These are phyloP conservation scores for Picathartes gymnocephalus DNA, from an alignment of 2,113 vertebrate genomes.

Conservation along the genomic window DNA sequence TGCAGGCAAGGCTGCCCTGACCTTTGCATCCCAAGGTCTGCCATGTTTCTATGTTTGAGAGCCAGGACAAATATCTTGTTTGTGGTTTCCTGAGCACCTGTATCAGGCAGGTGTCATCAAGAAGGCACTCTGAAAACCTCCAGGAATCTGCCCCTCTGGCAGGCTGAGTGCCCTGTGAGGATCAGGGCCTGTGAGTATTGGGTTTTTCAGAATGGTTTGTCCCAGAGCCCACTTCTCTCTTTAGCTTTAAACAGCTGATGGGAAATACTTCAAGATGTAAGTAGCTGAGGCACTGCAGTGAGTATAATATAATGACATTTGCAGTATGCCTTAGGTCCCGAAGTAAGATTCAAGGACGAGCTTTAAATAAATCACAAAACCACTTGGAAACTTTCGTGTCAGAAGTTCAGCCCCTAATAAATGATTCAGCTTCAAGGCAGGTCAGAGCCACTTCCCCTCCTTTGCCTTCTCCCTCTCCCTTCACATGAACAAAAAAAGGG, in stretches of 20 bases:
- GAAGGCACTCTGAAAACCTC: neutral
- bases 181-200: no score
- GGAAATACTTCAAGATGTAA: neutral
- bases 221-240: neutral
- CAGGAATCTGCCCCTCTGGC: neutral
- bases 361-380: neutral
- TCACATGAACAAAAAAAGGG: neutral
- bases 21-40: neutral
- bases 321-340: neutral
- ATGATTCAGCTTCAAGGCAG: neutral
- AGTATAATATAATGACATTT: neutral
- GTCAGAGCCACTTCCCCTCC: neutral
- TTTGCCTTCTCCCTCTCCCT: neutral
- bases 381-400: neutral
- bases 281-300: neutral
- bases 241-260: neutral
- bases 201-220: neutral
- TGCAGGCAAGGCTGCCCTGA: no score
- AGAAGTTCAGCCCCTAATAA: neutral
- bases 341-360: neutral
- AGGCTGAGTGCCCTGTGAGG: neutral
- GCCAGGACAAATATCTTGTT: neutral
- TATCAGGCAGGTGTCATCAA: neutral
- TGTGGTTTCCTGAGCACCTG: neutral
- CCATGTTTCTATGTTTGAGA: neutral